Evolutionary conservation across 2,113 vertebrate species (phyloP).

Genomic region (Haemorhous mexicanus): DNA sequence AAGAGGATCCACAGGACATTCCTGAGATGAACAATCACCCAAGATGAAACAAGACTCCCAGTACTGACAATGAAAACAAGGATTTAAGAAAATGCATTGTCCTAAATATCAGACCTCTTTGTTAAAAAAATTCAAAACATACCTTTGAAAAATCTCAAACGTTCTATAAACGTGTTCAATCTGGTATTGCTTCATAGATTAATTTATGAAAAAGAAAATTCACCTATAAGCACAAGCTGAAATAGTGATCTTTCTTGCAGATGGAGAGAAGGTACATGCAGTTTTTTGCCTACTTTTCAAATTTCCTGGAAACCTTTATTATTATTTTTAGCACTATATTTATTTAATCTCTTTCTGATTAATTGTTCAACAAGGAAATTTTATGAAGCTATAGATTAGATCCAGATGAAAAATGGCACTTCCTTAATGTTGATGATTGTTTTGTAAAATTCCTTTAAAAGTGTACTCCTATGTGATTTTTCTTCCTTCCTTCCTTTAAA

Average conservation of each 20-base stretch:
- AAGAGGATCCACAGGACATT: not conserved
- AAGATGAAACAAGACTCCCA: not conserved
- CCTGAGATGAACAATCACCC: not conserved
- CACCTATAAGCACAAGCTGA: not conserved
- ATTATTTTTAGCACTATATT: not conserved
- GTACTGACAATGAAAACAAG: not conserved
- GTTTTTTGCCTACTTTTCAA: not conserved
- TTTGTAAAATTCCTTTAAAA: slow-evolving; percentile 8
- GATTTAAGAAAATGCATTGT: not conserved
- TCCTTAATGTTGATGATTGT: not conserved
- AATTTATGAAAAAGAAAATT: not conserved
- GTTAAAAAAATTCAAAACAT: not conserved
- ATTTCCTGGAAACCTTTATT: not conserved
- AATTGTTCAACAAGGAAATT: slow-evolving; percentile 7
- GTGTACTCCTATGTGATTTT: not conserved
- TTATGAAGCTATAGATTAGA: slow-evolving; percentile 24
- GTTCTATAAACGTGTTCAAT: not conserved
- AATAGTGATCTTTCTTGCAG: not conserved
- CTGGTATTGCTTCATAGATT: not conserved
- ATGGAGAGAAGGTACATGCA: not conserved
- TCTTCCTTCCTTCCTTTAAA: slow-evolving; percentile 15
- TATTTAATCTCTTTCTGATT: slow-evolving; percentile 7
- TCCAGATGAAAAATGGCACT: slow-evolving; percentile 24
- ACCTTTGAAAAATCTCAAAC: not conserved
- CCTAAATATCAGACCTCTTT: not conserved